Base-by-base conservation (phyloP, 2,888 invertebrate species). In the Halictus quadricinctus region DNA sequence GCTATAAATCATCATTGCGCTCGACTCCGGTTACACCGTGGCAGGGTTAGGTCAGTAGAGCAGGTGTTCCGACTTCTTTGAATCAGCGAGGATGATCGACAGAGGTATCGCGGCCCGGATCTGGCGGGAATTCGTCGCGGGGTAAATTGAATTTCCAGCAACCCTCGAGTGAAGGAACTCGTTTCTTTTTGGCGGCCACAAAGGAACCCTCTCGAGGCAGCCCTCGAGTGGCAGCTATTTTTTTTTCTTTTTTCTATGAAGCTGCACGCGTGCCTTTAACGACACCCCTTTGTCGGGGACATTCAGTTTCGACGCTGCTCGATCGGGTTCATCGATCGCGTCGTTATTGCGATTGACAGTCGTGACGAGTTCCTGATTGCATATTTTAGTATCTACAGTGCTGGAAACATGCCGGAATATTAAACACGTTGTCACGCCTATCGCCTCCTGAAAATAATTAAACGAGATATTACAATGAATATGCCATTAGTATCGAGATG, bases 201-300 rank as follows among this genome's bases (percentile, higher is more conserved):
- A 48, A 48, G 46, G 70, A 43, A 46, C 70, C 70, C 70, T 25
- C 70, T 72, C 70, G 46, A 43, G 25, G 48, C 25, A 25, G 29
- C 10, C 29, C 29, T 72, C 48, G 15, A 72, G 48, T n/a, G 25
- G 72, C 48, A 1, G 41, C 21, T 69, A 21, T 69, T 41, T 36
- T 43, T 15, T 41, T 21, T 69, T 15, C 29, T 29, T 72, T 15
- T 48, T 15, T 48, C 46, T 48, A 25, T 18, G 25, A 48, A 29
- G 25, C 72, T 25, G 72, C 72, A 48, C 72, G 29, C 72, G 72
- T 72, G 48, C 72, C 48, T 72, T 46, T 72, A 72, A 72, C 48
- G 72, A 72, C 46, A 48, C 29, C 25, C 18, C 72, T 72, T 48
- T 48, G 29, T 18, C 46, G 25, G 6, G 18, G 25, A 25, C 72